These are phyloP conservation scores for Stenodera caucasica DNA, from an alignment of 2,888 invertebrate species.

Conservation along the genomic window DNA sequence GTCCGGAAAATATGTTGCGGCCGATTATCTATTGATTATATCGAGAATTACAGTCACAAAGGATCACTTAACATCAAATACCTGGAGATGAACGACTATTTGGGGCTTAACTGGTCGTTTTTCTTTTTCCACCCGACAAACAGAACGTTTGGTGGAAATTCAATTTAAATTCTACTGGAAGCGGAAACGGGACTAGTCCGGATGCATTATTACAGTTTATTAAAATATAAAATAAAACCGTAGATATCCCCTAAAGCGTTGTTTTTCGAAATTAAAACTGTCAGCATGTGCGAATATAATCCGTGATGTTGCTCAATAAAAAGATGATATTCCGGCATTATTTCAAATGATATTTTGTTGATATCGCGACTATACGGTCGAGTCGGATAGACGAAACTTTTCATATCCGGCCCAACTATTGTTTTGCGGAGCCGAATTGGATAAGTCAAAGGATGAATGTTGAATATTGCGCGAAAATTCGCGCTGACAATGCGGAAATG, in stretches of 20 bases:
- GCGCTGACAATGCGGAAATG: background rate
- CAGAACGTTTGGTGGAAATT: background rate
- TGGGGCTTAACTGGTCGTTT: too few relatives aligned
- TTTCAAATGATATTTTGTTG: background rate
- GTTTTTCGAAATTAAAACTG: background rate
- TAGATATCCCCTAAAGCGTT: background rate
- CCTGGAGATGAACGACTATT: background rate
- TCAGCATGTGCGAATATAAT: background rate
- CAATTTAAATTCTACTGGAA: background rate
- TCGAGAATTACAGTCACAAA: background rate
- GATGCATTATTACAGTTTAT: background rate
- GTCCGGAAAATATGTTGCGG: background rate
- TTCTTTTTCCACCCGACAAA: too few relatives aligned
- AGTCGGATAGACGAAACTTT: background rate
- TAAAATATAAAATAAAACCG: background rate
- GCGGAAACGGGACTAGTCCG: background rate
- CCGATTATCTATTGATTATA: constrained; percentile 1
- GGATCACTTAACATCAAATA: background rate
- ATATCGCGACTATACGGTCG: background rate
- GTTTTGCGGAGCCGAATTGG: background rate
- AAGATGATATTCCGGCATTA: too few relatives aligned
- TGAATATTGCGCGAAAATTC: background rate
- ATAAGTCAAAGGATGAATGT: background rate
- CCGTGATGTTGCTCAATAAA: background rate
- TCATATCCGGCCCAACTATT: background rate